These are phyloP conservation scores for Andrena fulva DNA, from an alignment of 2,888 invertebrate species.

Conservation along the genomic window DNA sequence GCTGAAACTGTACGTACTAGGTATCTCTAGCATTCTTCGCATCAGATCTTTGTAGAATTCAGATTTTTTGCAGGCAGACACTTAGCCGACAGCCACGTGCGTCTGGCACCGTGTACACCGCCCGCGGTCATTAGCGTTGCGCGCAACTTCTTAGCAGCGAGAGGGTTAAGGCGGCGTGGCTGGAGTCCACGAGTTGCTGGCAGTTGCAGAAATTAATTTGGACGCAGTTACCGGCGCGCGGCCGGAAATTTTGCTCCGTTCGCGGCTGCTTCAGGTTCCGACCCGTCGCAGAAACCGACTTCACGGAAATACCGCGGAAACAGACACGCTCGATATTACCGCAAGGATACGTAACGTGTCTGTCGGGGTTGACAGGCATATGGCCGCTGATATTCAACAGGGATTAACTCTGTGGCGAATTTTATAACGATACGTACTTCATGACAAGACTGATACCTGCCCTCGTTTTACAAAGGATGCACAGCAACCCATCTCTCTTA, in stretches of 20 bases:
- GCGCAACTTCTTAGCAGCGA: constrained; percentile 11
- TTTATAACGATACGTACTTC: not conserved
- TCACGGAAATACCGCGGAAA: not conserved
- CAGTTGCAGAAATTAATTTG: constrained; percentile 37
- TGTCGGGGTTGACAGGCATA: constrained; percentile 29
- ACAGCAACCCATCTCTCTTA: not conserved
- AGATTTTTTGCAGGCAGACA: not conserved
- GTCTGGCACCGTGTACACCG: too few species aligned
- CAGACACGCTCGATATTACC: constrained; percentile 15
- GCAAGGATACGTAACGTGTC: constrained; percentile 15
- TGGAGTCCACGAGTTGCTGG: constrained; percentile 17
- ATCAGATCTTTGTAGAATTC: not conserved
- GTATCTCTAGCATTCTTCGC: too few species aligned
- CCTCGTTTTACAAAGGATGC: not conserved
- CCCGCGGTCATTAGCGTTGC: not conserved
- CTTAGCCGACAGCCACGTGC: not conserved
- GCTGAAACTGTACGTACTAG: too few species aligned
- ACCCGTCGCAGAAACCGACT: constrained; percentile 15
- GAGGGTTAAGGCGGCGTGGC: constrained; percentile 13
- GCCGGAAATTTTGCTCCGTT: constrained; percentile 28
- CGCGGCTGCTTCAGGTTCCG: not conserved
- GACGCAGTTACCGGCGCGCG: constrained; percentile 14
- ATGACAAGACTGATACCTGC: not conserved
- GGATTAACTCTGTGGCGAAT: not conserved
- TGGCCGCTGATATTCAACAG: not conserved